phyloP scores from a whole-genome alignment of 2,113 vertebrate species.

The Aptenodytes patagonicus region DNA sequence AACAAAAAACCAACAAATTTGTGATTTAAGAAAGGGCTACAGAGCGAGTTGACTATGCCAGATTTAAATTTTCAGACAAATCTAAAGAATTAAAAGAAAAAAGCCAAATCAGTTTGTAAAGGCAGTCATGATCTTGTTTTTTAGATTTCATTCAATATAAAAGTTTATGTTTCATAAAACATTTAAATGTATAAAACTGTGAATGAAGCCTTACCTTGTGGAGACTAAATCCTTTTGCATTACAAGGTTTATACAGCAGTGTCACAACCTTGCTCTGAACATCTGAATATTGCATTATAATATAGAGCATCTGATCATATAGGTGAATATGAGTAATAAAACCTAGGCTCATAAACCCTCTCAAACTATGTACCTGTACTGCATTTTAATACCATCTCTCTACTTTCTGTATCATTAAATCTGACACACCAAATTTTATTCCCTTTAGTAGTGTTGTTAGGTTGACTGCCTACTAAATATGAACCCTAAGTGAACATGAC shows the following conservation, averaged over 20 bases:
- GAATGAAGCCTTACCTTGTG: neutral
- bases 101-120: neutral
- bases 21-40: neutral
- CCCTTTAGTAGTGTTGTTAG: constrained; percentile 56
- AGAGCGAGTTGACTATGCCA: neutral
- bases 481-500: constrained; percentile 62
- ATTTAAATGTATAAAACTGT: neutral
- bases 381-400: constrained; percentile 64
- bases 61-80: neutral
- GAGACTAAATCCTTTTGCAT: neutral
- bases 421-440: constrained; percentile 69
- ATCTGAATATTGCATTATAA: constrained; percentile 42
- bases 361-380: constrained; percentile 19
- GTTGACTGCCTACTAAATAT: constrained; percentile 70
- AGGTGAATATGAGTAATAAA: constrained; percentile 57
- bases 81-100: neutral
- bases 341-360: constrained; percentile 59
- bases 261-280: constrained; percentile 52
- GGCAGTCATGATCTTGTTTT: neutral
- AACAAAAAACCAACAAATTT: neutral
- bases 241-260: constrained; percentile 19
- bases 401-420: constrained; percentile 68
- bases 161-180: neutral
- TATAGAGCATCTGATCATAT: constrained; percentile 29
- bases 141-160: neutral